phyloP scores from a whole-genome alignment of 2,113 vertebrate species.

The Myrmophylax atrothorax region DNA sequence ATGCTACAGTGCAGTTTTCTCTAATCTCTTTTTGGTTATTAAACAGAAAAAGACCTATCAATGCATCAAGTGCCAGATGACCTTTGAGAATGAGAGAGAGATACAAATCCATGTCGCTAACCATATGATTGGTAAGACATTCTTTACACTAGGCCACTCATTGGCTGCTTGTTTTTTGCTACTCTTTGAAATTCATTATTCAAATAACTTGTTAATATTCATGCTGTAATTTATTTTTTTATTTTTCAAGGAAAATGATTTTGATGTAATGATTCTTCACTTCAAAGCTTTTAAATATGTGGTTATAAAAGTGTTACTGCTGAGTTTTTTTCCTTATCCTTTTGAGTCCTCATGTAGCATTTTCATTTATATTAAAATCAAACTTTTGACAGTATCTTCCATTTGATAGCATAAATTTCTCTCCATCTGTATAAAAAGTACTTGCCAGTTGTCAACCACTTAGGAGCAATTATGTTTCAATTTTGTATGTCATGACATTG shows the following conservation, averaged over 20 bases:
- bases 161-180: conserved; percentile 16
- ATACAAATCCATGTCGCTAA: conserved; percentile 99
- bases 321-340: conserved; percentile 25
- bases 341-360: conserved; percentile 26
- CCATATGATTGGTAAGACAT: conserved; percentile 97
- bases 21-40: conserved; percentile 67
- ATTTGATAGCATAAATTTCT: conserved; percentile 69
- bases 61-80: conserved; percentile 99
- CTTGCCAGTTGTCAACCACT: conserved; percentile 74
- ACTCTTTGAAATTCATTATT: background rate
- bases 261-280: conserved; percentile 42
- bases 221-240: conserved; percentile 28
- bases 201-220: conserved; percentile 47
- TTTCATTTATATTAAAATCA: conserved; percentile 58
- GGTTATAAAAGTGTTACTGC: conserved; percentile 37
- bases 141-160: background rate
- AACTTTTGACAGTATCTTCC: conserved; percentile 73
- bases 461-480: conserved; percentile 74
- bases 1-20: conserved; percentile 47
- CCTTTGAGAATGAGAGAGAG: conserved; percentile 97
- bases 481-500: conserved; percentile 75
- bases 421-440: conserved; percentile 62
- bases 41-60: conserved; percentile 98
- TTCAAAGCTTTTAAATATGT: conserved; percentile 60
- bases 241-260: conserved; percentile 52